Evolutionary conservation across 1,140 invertebrate species (phyloP), one percentile per base, ranked within the genome.

Genomic region (Sipha flava): DNA sequence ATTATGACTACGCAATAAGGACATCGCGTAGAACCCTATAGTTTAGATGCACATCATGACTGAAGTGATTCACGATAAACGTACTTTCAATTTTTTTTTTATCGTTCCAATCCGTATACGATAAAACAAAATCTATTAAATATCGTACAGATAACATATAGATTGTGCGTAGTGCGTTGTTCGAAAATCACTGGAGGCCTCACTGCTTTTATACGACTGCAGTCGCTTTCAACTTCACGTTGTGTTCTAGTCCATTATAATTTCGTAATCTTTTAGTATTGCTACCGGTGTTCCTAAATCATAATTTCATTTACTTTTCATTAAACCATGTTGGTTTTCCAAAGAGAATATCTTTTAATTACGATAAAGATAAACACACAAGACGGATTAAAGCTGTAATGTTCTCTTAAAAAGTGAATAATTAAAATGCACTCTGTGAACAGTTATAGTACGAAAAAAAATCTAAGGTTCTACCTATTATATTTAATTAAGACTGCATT

Each of bases 71-170:
- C 73, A 57, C 73, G 73, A 77, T 77, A 54, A 57, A 77, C 16
- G 52, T 57, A 59, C 73, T 77, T 77, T 77, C 73, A 77, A 21
- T 59, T 77, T 75, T 75, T 77, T 77, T 73, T 18, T 52, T 52
- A 40, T 70, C 43, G 10, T 40, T 70, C 12, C 18, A 47, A 45
- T 45, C 43, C 3, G 16, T 45, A 26, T 45, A 68, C 40, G 45
- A 68, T 18, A 68, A 68, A 45, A 45, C 21, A 7, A 45, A 29
- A 66, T 40, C 34, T 66, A 66, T 66, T 66, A 14, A 34, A 66
- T 66, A 40, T 16, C 29, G n/a, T n/a, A 37, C n/a, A 49, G n/a
- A 26, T 26, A 57, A 57, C 26, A 34, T 21, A 21, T 3, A 21
- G 59, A 18, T 18, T 9, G 59, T 34, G 31, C 10, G 3, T 12